Conservation (phyloP, 2,113 vertebrate genomes). For the Pterocles burchelli region DNA sequence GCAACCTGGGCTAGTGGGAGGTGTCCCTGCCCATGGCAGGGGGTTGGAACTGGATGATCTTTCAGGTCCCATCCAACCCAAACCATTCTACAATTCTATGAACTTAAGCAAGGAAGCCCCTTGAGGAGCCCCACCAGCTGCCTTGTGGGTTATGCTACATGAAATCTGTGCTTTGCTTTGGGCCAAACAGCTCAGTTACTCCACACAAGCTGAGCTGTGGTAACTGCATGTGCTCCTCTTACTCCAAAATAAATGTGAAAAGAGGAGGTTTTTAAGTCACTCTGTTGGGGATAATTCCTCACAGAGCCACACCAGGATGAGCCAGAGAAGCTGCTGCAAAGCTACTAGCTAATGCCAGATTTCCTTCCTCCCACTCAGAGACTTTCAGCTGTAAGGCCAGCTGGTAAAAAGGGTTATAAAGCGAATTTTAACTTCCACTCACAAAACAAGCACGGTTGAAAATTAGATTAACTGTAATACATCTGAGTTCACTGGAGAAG, state of each 20-base stretch:
- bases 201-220: not conserved
- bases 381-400: not conserved
- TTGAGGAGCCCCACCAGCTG: not conserved
- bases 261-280: not conserved
- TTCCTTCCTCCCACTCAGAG: not conserved
- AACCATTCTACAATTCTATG: too few relatives aligned
- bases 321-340: not conserved
- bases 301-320: not conserved
- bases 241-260: not conserved
- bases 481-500: not conserved
- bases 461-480: constrained; percentile 5
- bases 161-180: not conserved
- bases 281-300: not conserved
- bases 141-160: not conserved
- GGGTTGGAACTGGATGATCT: too few relatives aligned
- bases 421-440: not conserved
- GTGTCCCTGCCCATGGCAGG: too few relatives aligned
- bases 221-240: not conserved
- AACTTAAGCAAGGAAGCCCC: not conserved
- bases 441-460: not conserved
- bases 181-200: not conserved
- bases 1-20: too few relatives aligned
- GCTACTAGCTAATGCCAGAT: not conserved
- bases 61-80: too few relatives aligned
- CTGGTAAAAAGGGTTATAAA: not conserved